Conservation (phyloP, 2,888 invertebrate species). For the Tetragonisca angustula region DNA sequence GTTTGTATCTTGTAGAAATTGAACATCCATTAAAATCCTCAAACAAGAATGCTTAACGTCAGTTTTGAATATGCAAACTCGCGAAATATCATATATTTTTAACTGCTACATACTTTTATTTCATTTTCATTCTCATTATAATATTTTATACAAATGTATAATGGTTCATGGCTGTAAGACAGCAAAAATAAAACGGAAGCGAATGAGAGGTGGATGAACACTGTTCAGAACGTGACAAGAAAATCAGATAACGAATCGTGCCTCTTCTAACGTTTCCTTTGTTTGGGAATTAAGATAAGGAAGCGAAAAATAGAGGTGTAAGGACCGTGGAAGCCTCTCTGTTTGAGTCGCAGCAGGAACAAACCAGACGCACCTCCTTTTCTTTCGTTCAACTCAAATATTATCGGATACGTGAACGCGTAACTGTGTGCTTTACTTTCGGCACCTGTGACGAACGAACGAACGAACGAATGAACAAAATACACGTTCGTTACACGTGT, state of each 20-base stretch:
- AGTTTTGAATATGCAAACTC: background rate
- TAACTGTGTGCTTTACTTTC: constrained; percentile 56
- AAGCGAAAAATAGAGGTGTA: constrained; percentile 35
- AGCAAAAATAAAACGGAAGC: constrained; percentile 73
- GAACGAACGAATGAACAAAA: background rate
- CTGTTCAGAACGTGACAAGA: constrained; percentile 57
- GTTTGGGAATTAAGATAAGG: constrained; percentile 78
- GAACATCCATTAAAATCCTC: background rate
- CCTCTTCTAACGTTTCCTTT: constrained; percentile 71
- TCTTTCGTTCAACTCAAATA: constrained; percentile 67
- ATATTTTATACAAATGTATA: background rate
- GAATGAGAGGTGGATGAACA: constrained; percentile 39
- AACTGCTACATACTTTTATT: too few relatives aligned
- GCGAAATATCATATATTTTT: background rate
- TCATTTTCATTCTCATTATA: too few relatives aligned
- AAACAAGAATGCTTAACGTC: background rate
- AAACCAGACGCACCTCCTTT: constrained; percentile 76
- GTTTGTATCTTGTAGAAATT: background rate
- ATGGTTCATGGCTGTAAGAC: background rate
- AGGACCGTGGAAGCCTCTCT: constrained; percentile 62
- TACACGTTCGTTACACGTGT: constrained; percentile 35
- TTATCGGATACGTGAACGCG: constrained; percentile 56
- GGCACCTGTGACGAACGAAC: constrained; percentile 45
- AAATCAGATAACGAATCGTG: constrained; percentile 73
- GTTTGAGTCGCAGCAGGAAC: constrained; percentile 76